A percentile compares a stretch with the other conserved stretches of the same genome.
Conservation (phyloP, 2,888 invertebrate genomes). For the Drosophila nr. perissopoda region DNA sequence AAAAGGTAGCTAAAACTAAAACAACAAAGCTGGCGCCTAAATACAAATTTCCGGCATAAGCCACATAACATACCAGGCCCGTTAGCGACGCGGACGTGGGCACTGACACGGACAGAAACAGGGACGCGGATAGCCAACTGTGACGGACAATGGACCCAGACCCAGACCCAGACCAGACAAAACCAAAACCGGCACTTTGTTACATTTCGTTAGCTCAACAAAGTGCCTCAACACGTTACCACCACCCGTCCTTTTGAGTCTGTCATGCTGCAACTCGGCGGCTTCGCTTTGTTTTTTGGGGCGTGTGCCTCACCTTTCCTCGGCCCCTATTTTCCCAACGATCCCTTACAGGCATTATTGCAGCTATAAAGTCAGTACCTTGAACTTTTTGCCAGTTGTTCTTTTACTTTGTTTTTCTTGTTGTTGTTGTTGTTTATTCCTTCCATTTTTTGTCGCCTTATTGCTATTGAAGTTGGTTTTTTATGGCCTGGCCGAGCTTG, state of each 20-base stretch:
- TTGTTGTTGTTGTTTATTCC: constrained; percentile 29
- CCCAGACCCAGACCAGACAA: constrained; percentile 5
- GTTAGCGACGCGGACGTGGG: constrained; percentile 55
- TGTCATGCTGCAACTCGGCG: constrained; percentile 56
- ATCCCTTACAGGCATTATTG: constrained; percentile 62
- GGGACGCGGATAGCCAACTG: constrained; percentile 16
- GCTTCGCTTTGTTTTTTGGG: constrained; percentile 57
- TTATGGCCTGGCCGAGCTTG: constrained; percentile 77
- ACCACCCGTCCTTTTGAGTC: constrained; percentile 3
- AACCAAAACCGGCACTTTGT: constrained; percentile 63
- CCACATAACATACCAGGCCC: constrained; percentile 75
- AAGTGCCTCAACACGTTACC: constrained; percentile 77
- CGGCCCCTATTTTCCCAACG: constrained; percentile 13
- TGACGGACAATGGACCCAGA: constrained; percentile 45
- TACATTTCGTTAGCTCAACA: constrained; percentile 78
- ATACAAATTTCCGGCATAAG: constrained; percentile 81
- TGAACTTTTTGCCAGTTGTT: constrained; percentile 72
- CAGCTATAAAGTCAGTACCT: constrained; percentile 81
- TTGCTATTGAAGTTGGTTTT: constrained; percentile 81
- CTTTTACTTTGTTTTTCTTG: constrained; percentile 51
- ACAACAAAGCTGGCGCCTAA: constrained; percentile 56
- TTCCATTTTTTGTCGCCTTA: constrained; percentile 74
- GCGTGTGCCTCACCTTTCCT: constrained; percentile 68
- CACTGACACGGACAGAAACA: constrained; percentile 26
- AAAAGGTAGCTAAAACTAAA: constrained; percentile 1